Evolutionary conservation across 2,113 vertebrate species (phyloP), one percentile per base, ranked within the genome.

Genomic region (Eudyptes chrysolophus): DNA sequence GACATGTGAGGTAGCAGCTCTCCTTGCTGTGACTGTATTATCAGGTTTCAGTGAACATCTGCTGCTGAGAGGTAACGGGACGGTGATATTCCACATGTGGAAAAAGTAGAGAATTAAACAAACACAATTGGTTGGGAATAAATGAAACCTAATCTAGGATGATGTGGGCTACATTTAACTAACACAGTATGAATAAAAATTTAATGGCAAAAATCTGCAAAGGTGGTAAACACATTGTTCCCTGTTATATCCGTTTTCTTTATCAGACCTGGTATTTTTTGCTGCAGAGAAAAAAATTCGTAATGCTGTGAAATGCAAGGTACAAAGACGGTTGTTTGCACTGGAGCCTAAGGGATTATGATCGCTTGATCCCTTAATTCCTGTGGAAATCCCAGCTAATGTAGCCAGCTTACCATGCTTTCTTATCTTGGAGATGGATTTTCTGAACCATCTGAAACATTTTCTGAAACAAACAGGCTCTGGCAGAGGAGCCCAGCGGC

Each of bases 1-100:
- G 54, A 49, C 76, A 32, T 8, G 66, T 13, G 60, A 81, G 64
- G 74, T 9, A 62, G 89, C 16, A 58, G 34, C 48, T 20, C 6
- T n/a, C 51, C 84, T 61, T 13, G 14, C 78, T 75, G 55, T 1
- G 1, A 4, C 64, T 11, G 19, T 10, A 22, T 84, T 42, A 89
- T 94, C 90, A 36, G 54, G 78, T 96, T 96, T 88, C 92, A 71
- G 83, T 3, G 76, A 94, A 78, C 97, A 97, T 87, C 97, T 97
- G 97, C 87, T 82, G 75, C 72, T 1, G 62, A 44, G 66, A 55
- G 46, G 70, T 18, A 40, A 32, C 1, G 0, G 72, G 83, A 48
- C 1, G 9, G 65, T 89, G 79, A 57, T 36, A 78, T 66, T 82
- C 92, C 94, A 92, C 83, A 40, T 32, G 80, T 75, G 83, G 88